Percentiles rank a stretch among this genome's conserved stretches.
Evolutionary conservation across 1,140 invertebrate genomes (phyloP).

Genomic region (Dreissena polymorpha): DNA sequence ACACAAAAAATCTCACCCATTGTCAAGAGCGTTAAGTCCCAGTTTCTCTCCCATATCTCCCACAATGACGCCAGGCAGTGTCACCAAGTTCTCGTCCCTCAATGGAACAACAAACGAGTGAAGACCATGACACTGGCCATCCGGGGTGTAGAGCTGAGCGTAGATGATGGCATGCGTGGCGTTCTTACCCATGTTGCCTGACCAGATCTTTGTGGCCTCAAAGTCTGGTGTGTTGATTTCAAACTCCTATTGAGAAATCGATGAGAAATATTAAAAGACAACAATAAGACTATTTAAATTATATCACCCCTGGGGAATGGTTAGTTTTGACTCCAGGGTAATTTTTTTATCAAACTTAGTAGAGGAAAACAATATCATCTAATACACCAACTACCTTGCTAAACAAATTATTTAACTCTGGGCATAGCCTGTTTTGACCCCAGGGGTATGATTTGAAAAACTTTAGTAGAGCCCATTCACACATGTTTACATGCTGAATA

Average conservation of each 20-base stretch:
- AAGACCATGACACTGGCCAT: conserved; percentile 91
- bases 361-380: too few relatives aligned
- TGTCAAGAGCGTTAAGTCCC: conserved; percentile 93
- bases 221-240: conserved; percentile 95
- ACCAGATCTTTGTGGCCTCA: conserved; percentile 98
- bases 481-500: too few relatives aligned
- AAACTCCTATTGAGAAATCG: conserved; percentile 85
- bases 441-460: too few relatives aligned
- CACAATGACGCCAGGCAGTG: conserved; percentile 88
- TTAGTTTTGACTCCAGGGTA: too few relatives aligned
- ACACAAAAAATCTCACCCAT: conserved; percentile 84
- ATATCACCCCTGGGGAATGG: too few relatives aligned
- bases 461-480: too few relatives aligned
- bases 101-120: conserved; percentile 92
- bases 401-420: too few relatives aligned
- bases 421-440: too few relatives aligned
- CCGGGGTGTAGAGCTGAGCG: conserved; percentile 91
- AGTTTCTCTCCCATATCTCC: conserved; percentile 95
- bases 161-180: conserved; percentile 93
- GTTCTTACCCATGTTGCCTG: conserved; percentile 85
- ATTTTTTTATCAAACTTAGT: too few relatives aligned
- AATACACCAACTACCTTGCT: too few relatives aligned
- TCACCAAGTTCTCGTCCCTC: conserved; percentile 87
- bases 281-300: neutral
- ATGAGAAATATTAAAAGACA: conserved; percentile 1